These are phyloP conservation scores for Drosophila biarmipes DNA, from an alignment of 1,140 invertebrate genomes.

Conservation along the genomic window DNA sequence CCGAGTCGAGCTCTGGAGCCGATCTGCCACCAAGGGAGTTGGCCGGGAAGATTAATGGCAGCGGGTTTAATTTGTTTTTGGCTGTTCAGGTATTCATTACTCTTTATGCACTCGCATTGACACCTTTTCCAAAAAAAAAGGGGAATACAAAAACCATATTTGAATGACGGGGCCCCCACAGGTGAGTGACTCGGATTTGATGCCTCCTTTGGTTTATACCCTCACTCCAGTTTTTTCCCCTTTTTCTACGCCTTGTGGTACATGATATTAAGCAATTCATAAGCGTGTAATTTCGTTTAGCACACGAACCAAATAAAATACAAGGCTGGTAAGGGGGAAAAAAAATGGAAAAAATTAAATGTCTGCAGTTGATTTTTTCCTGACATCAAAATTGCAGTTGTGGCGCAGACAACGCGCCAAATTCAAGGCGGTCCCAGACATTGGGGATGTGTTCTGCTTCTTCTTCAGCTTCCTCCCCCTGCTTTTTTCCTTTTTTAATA, in stretches of 20 bases:
- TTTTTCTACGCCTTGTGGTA: slow-evolving; percentile 21
- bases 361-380: slow-evolving; percentile 76
- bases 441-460: slow-evolving; percentile 28
- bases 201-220: background rate
- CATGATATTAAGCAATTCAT: slow-evolving; percentile 76
- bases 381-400: slow-evolving; percentile 74
- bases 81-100: slow-evolving; percentile 50
- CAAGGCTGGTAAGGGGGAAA: slow-evolving; percentile 7
- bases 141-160: background rate
- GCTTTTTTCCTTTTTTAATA: slow-evolving; percentile 50
- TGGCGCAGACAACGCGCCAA: slow-evolving; percentile 51
- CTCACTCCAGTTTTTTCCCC: background rate
- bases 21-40: slow-evolving; percentile 65
- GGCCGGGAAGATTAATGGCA: slow-evolving; percentile 76
- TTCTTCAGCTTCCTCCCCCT: slow-evolving; percentile 27
- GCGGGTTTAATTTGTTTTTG: slow-evolving; percentile 80
- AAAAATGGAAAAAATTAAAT: slow-evolving; percentile 39
- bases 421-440: slow-evolving; percentile 56
- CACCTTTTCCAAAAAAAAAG: slow-evolving; percentile 21
- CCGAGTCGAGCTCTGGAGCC: slow-evolving; percentile 10
- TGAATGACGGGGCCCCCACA: background rate
- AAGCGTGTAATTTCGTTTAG: slow-evolving; percentile 77
- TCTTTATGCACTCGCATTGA: slow-evolving; percentile 62
- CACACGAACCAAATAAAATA: slow-evolving; percentile 25
- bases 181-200: slow-evolving; percentile 23